phyloP scores from a whole-genome alignment of 2,113 vertebrate species.

The Hiodon alosoides region DNA sequence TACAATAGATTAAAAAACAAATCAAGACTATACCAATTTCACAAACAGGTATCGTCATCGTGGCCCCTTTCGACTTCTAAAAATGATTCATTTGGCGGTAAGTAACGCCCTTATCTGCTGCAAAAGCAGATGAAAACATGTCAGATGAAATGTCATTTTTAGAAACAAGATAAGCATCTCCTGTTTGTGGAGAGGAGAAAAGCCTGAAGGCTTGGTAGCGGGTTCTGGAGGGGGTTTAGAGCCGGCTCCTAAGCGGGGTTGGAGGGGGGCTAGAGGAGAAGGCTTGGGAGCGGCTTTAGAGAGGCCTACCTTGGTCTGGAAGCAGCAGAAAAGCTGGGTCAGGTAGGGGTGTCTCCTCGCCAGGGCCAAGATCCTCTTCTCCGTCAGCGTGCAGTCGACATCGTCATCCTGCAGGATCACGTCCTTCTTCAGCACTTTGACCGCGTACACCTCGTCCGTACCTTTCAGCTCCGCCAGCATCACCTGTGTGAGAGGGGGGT shows the following conservation, averaged over 20 bases:
- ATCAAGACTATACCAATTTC: too few species aligned
- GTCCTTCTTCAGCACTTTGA: conserved; percentile 94
- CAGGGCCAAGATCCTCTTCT: conserved; percentile 90
- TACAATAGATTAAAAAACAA: too few species aligned
- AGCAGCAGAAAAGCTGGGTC: conserved; percentile 96
- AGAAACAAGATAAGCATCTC: too few species aligned
- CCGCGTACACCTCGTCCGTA: conserved; percentile 89
- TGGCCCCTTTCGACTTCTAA: too few species aligned
- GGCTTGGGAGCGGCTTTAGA: neutral
- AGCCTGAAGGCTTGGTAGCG: neutral
- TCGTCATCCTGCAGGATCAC: conserved; percentile 96
- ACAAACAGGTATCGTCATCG: too few species aligned
- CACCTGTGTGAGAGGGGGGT: conserved; percentile 63
- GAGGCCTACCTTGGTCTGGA: conserved; percentile 82
- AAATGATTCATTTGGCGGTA: too few species aligned
- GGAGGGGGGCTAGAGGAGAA: neutral
- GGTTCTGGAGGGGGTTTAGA: neutral
- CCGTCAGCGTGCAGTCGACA: conserved; percentile 93
- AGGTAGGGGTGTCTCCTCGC: conserved; percentile 89
- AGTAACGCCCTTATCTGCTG: too few species aligned
- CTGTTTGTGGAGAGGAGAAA: too few species aligned
- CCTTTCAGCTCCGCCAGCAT: conserved; percentile 93
- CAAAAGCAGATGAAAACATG: too few species aligned
- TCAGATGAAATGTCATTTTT: too few species aligned
- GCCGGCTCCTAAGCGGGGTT: neutral